Percentiles rank a stretch among this genome's conserved stretches.
Conservation (phyloP, 2,113 vertebrate genomes). For the Pantherophis guttatus region DNA sequence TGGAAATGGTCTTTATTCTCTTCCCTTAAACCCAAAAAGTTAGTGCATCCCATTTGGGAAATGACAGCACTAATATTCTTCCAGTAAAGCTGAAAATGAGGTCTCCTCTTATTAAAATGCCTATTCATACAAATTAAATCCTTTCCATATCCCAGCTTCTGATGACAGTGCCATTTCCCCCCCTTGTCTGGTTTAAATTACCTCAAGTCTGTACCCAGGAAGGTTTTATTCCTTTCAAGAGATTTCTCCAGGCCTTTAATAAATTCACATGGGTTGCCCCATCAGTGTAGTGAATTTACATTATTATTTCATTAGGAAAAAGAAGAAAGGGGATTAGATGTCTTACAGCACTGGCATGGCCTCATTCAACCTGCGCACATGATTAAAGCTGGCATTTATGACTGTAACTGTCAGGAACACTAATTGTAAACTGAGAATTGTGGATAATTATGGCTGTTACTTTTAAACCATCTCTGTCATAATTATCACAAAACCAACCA, state of each 20-base stretch:
- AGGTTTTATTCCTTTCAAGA: slow-evolving; percentile 77
- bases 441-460: slow-evolving; percentile 72
- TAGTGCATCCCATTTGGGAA: slow-evolving; percentile 66
- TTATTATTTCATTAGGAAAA: slow-evolving; percentile 80
- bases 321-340: slow-evolving; percentile 75
- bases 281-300: slow-evolving; percentile 77
- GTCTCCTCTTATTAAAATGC: slow-evolving; percentile 75
- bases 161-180: slow-evolving; percentile 75
- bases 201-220: slow-evolving; percentile 70
- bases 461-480: slow-evolving; percentile 66
- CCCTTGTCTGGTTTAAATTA: slow-evolving; percentile 75
- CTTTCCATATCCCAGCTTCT: slow-evolving; percentile 66
- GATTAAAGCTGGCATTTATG: slow-evolving; percentile 79
- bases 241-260: slow-evolving; percentile 73
- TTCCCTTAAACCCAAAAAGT: slow-evolving; percentile 60
- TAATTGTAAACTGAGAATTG: slow-evolving; percentile 74
- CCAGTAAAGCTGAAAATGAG: slow-evolving; percentile 66
- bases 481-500: slow-evolving; percentile 70
- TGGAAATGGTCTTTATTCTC: slow-evolving; percentile 52
- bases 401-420: slow-evolving; percentile 76
- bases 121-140: slow-evolving; percentile 80
- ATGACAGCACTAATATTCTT: slow-evolving; percentile 66
- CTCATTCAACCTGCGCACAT: slow-evolving; percentile 74
- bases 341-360: slow-evolving; percentile 64
- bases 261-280: slow-evolving; percentile 73